Evolutionary conservation across 2,888 invertebrate species (phyloP).

Genomic region (Lithophane semibrunnea): DNA sequence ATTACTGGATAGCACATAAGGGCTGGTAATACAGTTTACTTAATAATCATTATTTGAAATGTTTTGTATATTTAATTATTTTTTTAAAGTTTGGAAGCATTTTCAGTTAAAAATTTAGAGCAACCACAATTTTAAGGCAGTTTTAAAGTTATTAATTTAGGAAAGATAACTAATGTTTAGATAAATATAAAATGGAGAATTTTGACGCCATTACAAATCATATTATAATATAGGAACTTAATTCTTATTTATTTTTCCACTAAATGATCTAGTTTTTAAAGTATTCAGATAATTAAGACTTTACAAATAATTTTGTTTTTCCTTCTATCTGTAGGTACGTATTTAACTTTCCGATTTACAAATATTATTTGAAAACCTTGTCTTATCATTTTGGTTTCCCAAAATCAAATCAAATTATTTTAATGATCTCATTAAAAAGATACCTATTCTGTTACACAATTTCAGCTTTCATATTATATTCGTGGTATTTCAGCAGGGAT

Average conservation of each 20-base stretch:
- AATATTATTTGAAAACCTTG: neutral
- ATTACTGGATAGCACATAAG: conserved; percentile 18
- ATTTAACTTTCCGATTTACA: neutral
- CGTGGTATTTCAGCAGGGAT: conserved; percentile 8
- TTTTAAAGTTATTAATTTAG: neutral
- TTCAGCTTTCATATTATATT: conserved; percentile 20
- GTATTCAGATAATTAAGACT: neutral
- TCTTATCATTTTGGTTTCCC: neutral
- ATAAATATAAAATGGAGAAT: neutral
- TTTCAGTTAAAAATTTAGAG: neutral
- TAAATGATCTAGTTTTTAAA: neutral
- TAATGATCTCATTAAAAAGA: conserved; percentile 30
- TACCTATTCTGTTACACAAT: conserved; percentile 9
- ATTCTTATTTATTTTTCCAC: neutral
- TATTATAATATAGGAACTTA: neutral
- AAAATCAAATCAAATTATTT: conserved; percentile 6
- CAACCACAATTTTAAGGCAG: neutral
- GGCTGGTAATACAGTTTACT: neutral
- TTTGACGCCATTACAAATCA: neutral
- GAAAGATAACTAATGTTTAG: neutral
- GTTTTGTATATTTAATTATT: neutral
- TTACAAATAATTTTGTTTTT: neutral
- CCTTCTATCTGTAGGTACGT: neutral
- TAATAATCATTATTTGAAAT: neutral
- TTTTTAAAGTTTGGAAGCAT: neutral